A percentile compares a stretch with the other conserved stretches of the same genome.
phyloP scores from a whole-genome alignment of 2,113 vertebrate genomes.

The Mohoua ochrocephala region DNA sequence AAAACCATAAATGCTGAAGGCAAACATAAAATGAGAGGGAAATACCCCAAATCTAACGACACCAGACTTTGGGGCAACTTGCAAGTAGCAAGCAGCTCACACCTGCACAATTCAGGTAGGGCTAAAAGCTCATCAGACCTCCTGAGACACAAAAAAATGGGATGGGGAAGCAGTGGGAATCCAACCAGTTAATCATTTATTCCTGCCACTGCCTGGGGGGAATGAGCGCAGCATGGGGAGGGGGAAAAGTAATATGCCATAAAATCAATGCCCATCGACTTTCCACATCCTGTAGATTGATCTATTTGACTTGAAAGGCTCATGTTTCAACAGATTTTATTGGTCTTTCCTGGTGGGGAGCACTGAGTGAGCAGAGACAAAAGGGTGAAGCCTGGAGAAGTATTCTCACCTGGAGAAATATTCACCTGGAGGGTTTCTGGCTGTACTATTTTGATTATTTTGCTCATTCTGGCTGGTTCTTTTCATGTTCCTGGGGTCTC shows the following conservation, averaged over 20 bases:
- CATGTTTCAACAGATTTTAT: not conserved
- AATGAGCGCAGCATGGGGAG: not conserved
- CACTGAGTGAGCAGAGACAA: not conserved
- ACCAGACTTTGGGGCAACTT: not conserved
- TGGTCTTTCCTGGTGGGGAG: not conserved
- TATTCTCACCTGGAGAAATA: not conserved
- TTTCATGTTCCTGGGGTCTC: fast-evolving
- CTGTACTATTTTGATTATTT: not conserved
- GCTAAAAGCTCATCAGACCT: not conserved
- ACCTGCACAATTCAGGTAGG: not conserved
- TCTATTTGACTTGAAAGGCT: not conserved
- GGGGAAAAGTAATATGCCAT: not conserved
- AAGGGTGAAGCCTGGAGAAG: not conserved
- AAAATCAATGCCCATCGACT: not conserved
- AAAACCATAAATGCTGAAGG: not conserved
- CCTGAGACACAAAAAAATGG: not conserved
- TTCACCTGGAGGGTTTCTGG: not conserved
- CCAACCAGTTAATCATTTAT: not conserved
- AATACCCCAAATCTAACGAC: not conserved
- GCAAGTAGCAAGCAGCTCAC: not conserved
- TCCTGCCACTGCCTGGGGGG: not conserved
- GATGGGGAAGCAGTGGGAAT: not conserved
- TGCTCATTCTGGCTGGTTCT: not conserved
- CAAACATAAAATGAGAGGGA: not conserved
- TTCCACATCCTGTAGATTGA: not conserved